Base-by-base conservation (phyloP, 2,888 invertebrate genomes). In the Acanthosepion lycidas region DNA sequence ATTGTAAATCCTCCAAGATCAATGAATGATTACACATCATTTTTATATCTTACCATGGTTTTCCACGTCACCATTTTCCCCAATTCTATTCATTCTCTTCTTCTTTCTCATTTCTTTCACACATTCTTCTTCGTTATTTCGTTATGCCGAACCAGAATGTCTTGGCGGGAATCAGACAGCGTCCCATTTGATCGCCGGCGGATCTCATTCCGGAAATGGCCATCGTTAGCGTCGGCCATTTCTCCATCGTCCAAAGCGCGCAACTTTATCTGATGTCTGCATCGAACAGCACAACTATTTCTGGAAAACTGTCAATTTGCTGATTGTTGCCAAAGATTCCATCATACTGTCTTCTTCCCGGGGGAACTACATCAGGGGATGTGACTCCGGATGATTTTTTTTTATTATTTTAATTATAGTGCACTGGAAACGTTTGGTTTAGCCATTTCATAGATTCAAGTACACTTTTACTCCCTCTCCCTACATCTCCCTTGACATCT, bases 111-210 rank as follows among this genome's bases (percentile, higher is more conserved):
- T 33, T n/a, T 33, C 5, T n/a, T n/a, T 28, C 78, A 6, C 6
- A n/a, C 26, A 5, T 8, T 64, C 26, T 6, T 8, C 26, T 6
- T 28, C 78, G 18, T 15, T 33, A 1, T 33, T 15, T 33, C n/a
- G 15, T 33, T n/a, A 33, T 23, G 20, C 5, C n/a, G 15, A n/a
- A n/a, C 78, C n/a, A 78, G 33, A 78, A 33, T 78, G 33, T 78
- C 78, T 78, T 78, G 78, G 78, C 78, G 18, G 78, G 78, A 78
- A 78, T 78, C n/a, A 78, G 78, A n/a, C 78, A 78, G n/a, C 78
- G n/a, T 78, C 78, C n/a, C 15, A n/a, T 78, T n/a, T 18, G 78
- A 78, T 78, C 78, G 33, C 78, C 78, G 4, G n/a, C n/a, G n/a
- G 78, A 78, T 78, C 78, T n/a, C 78, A 33, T 15, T 15, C n/a